Percentiles rank a stretch among this genome's conserved stretches.
These are phyloP conservation scores for Caenorhabditis sp. DNA, from an alignment of 2,888 invertebrate genomes.

Conservation along the genomic window DNA sequence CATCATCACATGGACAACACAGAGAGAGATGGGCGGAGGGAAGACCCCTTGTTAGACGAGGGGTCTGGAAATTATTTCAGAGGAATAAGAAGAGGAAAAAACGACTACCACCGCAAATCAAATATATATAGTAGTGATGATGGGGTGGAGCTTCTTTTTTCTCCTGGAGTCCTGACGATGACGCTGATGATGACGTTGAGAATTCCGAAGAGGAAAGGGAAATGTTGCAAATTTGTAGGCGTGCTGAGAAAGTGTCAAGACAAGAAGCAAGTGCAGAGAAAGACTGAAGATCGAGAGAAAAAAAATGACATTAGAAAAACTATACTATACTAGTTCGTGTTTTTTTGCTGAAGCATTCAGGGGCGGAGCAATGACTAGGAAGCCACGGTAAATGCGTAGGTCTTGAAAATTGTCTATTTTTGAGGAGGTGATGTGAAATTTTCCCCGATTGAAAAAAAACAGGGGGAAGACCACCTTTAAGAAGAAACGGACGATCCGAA, in stretches of 20 bases:
- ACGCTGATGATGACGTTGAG: slow-evolving; percentile 56
- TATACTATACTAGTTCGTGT: neutral
- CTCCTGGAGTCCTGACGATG: slow-evolving; percentile 15
- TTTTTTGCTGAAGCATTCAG: neutral
- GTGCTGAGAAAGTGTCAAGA: slow-evolving; percentile 23
- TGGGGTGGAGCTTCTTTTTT: neutral
- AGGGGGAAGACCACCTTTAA: slow-evolving; percentile 11
- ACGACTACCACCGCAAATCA: slow-evolving; percentile 30
- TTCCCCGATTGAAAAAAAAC: neutral
- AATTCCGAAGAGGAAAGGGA: slow-evolving; percentile 9
- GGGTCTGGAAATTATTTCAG: neutral
- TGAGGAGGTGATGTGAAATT: neutral
- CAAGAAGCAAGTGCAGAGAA: slow-evolving; percentile 31
- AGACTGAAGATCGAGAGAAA: slow-evolving; percentile 44
- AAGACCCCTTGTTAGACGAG: neutral
- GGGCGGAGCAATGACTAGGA: neutral
- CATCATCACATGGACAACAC: slow-evolving; percentile 30
- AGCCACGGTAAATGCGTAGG: neutral
- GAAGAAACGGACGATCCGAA: neutral
- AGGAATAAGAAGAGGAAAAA: slow-evolving; percentile 2
- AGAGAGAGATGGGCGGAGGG: slow-evolving; percentile 26
- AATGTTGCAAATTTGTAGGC: slow-evolving; percentile 54
- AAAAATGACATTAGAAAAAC: neutral
- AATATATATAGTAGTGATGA: slow-evolving; percentile 26
- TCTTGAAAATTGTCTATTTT: neutral